Evolutionary conservation across 2,888 invertebrate species (phyloP), one percentile per base, ranked within the genome.

Genomic region (Isoperla grammatica): DNA sequence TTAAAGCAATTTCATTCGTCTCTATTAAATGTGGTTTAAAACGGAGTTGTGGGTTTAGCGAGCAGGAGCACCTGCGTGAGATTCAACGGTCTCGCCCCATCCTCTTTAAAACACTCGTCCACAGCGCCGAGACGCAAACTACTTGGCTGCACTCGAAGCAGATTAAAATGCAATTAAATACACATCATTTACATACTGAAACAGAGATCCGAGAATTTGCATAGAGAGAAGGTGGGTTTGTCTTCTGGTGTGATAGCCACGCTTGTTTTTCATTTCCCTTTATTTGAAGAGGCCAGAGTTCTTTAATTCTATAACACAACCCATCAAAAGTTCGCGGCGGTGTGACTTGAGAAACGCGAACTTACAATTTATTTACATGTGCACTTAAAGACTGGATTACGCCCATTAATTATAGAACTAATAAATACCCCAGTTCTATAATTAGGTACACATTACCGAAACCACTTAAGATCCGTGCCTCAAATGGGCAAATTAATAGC

Each of bases 121-220:
- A 17, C 46, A 29, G 29, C 29, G 29, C 4, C 29, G 29, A 29
- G 29, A 29, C 29, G 29, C 29, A 29, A 8, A 29, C 13, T 40
- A 40, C 42, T 40, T 40, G n/a, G 42, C 42, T 49, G 49, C 49
- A 49, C 49, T 49, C 13, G 22, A 22, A 49, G 20, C 22, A 20
- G 35, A 50, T 50, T 37, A 50, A 50, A 50, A 50, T 50, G 29
- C 35, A 50, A 50, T 50, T 50, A 50, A 50, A 50, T 35, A 50
- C 50, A 50, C 50, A 50, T 17, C 42, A 40, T 40, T 40, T 40
- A 40, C 42, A 40, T 40, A 40, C 13, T 40, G 42, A 40, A 40
- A 40, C 42, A 40, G 42, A 40, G 42, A 12, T 40, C 42, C 15
- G 42, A 13, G 42, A 40, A 40, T 40, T 40, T 13, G 11, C 42